A percentile compares a stretch with the other conserved stretches of the same genome.
phyloP scores from a whole-genome alignment of 2,113 vertebrate genomes.

The Myiopsitta monachus region DNA sequence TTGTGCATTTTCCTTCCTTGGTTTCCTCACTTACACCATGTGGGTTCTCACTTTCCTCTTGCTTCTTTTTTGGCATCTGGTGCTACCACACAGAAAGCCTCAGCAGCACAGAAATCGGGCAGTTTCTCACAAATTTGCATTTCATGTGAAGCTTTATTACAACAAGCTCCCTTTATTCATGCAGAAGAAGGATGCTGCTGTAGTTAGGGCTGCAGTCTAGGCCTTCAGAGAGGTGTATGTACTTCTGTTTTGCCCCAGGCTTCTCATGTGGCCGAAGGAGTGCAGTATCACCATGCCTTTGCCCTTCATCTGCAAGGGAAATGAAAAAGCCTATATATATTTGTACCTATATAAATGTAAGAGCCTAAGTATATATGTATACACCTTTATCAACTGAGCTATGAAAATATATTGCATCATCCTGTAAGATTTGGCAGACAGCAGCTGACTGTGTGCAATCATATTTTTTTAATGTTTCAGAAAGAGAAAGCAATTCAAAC shows the following conservation, averaged over 20 bases:
- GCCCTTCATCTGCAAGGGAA: background rate
- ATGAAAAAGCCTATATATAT: background rate
- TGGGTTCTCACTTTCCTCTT: slow-evolving; percentile 11
- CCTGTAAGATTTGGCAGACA: background rate
- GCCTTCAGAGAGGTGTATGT: background rate
- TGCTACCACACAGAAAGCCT: background rate
- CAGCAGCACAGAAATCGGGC: background rate
- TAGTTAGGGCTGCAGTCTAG: background rate
- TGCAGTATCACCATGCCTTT: background rate
- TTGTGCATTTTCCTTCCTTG: background rate
- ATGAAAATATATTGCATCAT: background rate
- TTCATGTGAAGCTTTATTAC: background rate
- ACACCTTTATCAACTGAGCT: background rate
- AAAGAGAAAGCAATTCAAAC: background rate
- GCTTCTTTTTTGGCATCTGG: background rate
- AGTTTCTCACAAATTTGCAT: background rate
- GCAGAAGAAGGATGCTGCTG: background rate
- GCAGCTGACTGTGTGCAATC: background rate
- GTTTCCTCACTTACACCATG: background rate
- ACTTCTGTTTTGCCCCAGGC: background rate
- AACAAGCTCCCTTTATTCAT: background rate
- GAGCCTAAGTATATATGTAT: background rate
- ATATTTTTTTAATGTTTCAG: background rate
- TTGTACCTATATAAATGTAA: background rate
- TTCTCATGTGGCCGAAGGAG: background rate